Conservation (phyloP, 2,888 invertebrate species). For the Drosophila leonis region DNA sequence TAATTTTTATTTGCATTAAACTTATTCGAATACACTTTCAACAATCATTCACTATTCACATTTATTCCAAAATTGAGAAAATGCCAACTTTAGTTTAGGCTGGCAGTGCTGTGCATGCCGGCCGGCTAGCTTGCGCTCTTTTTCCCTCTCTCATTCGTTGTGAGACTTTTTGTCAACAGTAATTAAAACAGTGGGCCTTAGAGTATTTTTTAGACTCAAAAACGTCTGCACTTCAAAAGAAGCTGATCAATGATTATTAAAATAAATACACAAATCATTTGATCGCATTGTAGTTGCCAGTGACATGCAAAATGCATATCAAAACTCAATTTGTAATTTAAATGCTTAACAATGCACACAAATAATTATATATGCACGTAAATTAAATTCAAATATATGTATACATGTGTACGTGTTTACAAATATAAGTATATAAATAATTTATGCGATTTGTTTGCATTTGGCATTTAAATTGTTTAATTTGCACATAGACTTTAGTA, state of each 20-base stretch:
- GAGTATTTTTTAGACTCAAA: neutral
- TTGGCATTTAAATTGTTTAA: conserved; percentile 11
- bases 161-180: neutral
- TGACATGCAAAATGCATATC: conserved; percentile 18
- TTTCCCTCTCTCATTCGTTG: neutral
- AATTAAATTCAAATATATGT: neutral
- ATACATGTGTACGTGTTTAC: neutral
- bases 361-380: conserved; percentile 6
- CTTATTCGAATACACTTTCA: neutral
- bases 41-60: neutral
- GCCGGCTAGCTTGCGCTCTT: conserved; percentile 5
- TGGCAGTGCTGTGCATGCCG: conserved; percentile 8
- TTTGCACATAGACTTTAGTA: neutral
- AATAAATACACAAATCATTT: neutral
- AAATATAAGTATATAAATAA: conserved; percentile 5
- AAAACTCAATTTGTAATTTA: conserved; percentile 8
- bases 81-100: neutral
- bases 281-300: conserved; percentile 1
- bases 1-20: no score
- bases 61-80: neutral
- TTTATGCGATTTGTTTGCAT: conserved; percentile 17
- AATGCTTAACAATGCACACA: conserved; percentile 10
- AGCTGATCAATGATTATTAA: neutral
- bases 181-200: neutral
- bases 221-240: neutral